phyloP scores from a whole-genome alignment of 2,113 vertebrate species.

The Aegotheles bennettii region DNA sequence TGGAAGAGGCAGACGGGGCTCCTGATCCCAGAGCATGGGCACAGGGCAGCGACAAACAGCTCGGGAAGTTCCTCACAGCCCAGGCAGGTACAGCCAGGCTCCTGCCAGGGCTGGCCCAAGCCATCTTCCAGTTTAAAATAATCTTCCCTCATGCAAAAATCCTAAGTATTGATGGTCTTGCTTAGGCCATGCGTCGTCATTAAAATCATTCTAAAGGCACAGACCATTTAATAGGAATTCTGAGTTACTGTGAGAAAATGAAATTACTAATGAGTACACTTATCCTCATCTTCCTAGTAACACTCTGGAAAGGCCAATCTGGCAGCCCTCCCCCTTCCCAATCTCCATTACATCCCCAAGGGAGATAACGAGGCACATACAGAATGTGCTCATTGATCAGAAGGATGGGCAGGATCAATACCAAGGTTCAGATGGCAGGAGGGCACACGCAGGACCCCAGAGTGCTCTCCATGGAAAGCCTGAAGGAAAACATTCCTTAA shows the following conservation, averaged over 20 bases:
- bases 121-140: neutral
- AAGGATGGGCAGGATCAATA: neutral
- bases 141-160: neutral
- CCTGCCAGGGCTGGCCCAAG: neutral
- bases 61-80: neutral
- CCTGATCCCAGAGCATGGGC: neutral
- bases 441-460: neutral
- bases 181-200: neutral
- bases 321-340: neutral
- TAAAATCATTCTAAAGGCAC: neutral
- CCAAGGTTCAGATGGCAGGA: neutral
- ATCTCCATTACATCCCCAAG: neutral
- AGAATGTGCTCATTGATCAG: neutral
- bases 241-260: neutral
- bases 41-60: neutral
- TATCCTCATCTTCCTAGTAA: neutral
- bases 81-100: rapidly evolving
- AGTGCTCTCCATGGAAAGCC: neutral
- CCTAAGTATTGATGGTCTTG: neutral
- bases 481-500: neutral
- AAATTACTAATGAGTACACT: neutral
- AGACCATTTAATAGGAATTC: neutral
- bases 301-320: neutral
- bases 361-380: neutral
- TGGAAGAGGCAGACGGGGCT: neutral